Conservation (phyloP, 2,797 vertebrate genomes). For the Coreius guichenoti region DNA sequence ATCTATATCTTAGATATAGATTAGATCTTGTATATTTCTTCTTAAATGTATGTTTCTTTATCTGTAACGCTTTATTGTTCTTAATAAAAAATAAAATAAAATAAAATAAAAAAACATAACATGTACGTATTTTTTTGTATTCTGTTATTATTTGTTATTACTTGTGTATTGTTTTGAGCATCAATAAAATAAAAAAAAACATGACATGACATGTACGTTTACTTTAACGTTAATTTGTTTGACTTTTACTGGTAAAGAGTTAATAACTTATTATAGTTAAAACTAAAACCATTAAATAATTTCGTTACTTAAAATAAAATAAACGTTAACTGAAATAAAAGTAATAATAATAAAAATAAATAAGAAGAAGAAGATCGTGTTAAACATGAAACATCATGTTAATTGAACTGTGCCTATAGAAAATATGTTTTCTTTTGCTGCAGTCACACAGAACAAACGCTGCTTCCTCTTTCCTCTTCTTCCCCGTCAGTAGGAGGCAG, state of each 20-base stretch:
- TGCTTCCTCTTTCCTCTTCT: neutral
- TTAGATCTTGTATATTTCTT: too few species aligned
- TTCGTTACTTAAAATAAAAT: neutral
- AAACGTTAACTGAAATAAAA: neutral
- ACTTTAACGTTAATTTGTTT: too few species aligned
- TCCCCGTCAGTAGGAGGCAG: conserved; percentile 37
- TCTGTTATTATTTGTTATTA: too few species aligned
- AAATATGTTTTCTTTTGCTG: neutral
- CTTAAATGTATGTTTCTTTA: too few species aligned
- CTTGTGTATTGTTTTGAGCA: too few species aligned
- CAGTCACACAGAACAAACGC: neutral
- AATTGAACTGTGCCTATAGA: neutral
- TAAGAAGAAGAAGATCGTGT: neutral
- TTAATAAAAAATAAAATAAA: too few species aligned
- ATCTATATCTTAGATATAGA: too few species aligned
- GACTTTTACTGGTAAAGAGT: neutral
- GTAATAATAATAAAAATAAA: neutral
- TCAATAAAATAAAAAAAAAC: too few species aligned
- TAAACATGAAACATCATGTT: neutral
- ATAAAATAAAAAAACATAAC: too few species aligned
- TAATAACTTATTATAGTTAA: neutral
- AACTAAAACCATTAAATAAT: neutral
- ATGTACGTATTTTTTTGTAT: too few species aligned
- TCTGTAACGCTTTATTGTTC: too few species aligned
- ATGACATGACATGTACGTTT: too few species aligned